Evolutionary conservation across 23 tunicate species (phyloP).

Genomic region (Corella eumyota): DNA sequence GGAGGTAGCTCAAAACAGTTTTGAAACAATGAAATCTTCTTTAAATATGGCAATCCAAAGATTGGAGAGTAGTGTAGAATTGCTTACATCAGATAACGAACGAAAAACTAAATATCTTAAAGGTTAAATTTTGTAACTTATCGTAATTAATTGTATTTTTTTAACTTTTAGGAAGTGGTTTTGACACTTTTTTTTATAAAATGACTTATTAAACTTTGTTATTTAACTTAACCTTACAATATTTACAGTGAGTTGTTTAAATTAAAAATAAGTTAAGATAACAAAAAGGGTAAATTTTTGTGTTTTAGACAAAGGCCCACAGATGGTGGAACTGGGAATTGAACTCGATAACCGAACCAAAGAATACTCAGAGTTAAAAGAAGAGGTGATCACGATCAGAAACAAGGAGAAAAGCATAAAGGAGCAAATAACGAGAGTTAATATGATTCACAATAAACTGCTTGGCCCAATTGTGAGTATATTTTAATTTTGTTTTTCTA

Average conservation of each 20-base stretch:
- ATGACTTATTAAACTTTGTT: not conserved
- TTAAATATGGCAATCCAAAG: slow-evolving; percentile 45
- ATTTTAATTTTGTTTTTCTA: not conserved
- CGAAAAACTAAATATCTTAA: slow-evolving; percentile 18
- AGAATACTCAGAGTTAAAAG: slow-evolving; percentile 35
- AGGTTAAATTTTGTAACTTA: slow-evolving; percentile 3
- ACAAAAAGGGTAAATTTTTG: no score
- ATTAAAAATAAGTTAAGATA: no score
- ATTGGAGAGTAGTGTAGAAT: slow-evolving; percentile 35
- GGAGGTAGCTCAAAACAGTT: slow-evolving; percentile 52
- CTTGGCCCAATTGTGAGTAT: slow-evolving; percentile 35
- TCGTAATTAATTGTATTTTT: not conserved
- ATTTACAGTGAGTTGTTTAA: no score
- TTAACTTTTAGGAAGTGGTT: not conserved
- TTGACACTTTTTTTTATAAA: not conserved
- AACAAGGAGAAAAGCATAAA: slow-evolving; percentile 56
- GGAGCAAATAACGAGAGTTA: slow-evolving; percentile 46
- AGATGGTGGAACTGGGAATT: slow-evolving; percentile 10
- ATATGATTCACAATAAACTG: slow-evolving; percentile 26
- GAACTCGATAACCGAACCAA: slow-evolving; percentile 14
- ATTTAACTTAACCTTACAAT: no score
- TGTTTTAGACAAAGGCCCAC: slow-evolving; percentile 28
- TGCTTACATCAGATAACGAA: slow-evolving; percentile 21
- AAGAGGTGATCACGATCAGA: slow-evolving; percentile 47
- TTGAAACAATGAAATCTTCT: slow-evolving; percentile 32